phyloP scores from a whole-genome alignment of 1,140 invertebrate genomes.

The Microplitis demolitor region DNA sequence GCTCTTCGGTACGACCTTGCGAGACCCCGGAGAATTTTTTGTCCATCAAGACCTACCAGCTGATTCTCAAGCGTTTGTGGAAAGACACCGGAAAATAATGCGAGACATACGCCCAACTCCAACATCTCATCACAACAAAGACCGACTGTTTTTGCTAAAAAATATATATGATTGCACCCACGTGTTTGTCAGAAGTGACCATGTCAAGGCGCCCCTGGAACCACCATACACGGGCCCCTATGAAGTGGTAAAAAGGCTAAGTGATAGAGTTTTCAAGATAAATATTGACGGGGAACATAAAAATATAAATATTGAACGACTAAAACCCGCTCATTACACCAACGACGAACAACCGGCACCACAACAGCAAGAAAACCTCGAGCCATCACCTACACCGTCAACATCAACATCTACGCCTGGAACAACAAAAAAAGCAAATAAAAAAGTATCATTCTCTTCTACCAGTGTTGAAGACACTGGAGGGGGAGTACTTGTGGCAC shows the following conservation, averaged over 20 bases:
- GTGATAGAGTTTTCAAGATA: conserved; percentile 20
- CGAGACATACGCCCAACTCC: conserved; percentile 16
- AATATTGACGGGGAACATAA: conserved; percentile 33
- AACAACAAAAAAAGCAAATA: too few relatives aligned
- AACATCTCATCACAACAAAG: conserved; percentile 25
- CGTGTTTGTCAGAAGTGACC: conserved; percentile 26
- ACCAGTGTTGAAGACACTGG: too few relatives aligned
- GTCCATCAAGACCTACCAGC: background rate
- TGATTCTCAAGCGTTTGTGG: conserved; percentile 3
- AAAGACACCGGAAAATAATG: conserved; percentile 13
- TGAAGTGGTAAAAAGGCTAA: background rate
- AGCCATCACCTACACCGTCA: too few relatives aligned
- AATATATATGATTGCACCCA: conserved; percentile 28
- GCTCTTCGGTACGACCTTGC: conserved; percentile 42
- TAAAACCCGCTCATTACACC: background rate
- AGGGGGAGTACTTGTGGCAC: too few relatives aligned
- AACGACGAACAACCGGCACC: too few relatives aligned
- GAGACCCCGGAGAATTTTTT: conserved; percentile 47
- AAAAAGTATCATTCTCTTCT: too few relatives aligned
- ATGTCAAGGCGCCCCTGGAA: background rate
- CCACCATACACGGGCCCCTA: conserved; percentile 25
- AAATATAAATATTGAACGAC: background rate
- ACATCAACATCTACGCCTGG: too few relatives aligned
- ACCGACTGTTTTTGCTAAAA: conserved; percentile 10
- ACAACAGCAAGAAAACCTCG: too few relatives aligned